phyloP scores from a whole-genome alignment of 2,888 invertebrate genomes.

The Isoperla grammatica region DNA sequence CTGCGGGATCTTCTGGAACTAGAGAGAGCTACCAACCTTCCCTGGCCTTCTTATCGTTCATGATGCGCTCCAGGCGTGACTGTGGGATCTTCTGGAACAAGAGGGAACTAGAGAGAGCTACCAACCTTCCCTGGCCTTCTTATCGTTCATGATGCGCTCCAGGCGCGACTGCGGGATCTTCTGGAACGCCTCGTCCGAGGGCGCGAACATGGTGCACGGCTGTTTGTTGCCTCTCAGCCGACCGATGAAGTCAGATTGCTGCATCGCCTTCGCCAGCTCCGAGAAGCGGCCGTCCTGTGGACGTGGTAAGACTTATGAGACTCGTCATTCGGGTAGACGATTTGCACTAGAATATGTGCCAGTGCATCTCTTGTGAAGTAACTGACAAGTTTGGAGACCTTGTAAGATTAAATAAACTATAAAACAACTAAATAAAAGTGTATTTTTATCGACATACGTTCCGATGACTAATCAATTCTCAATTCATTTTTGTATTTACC shows the following conservation, averaged over 20 bases:
- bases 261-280: conserved; percentile 44
- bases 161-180: conserved; percentile 42
- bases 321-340: conserved; percentile 6
- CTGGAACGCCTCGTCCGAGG: conserved; percentile 46
- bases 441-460: neutral
- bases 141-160: conserved; percentile 43
- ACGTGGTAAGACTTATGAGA: neutral
- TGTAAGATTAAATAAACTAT: neutral
- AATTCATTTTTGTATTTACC: too few relatives aligned
- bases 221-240: conserved; percentile 38
- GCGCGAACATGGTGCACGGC: conserved; percentile 45
- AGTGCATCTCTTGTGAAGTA: neutral
- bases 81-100: conserved; percentile 44
- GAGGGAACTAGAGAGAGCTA: too few relatives aligned
- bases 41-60: conserved; percentile 41
- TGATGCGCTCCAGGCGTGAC: conserved; percentile 42
- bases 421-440: neutral
- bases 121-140: conserved; percentile 40
- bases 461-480: too few relatives aligned
- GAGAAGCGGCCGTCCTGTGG: conserved; percentile 44
- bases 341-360: neutral
- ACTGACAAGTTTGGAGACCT: neutral
- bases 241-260: conserved; percentile 40
- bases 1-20: conserved; percentile 44
- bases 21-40: too few relatives aligned